Base-by-base conservation (phyloP, 2,797 vertebrate species). In the Chelon labrosus region DNA sequence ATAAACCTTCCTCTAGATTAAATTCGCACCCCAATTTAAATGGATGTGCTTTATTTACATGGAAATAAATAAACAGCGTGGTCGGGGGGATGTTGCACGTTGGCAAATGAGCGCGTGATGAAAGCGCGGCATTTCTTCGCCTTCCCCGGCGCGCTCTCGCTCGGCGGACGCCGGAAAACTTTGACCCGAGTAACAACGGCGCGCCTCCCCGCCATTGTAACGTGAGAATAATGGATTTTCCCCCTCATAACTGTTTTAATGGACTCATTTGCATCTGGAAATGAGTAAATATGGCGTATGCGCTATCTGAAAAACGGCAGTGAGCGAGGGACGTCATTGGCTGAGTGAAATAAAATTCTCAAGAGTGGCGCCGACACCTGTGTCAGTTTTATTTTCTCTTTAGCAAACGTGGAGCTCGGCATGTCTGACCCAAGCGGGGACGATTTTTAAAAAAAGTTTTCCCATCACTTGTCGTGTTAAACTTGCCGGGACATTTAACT, bases 241-340 rank as follows among this genome's bases (percentile, higher is more conserved):
- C 71, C 84, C 44, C 39, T 13, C 74, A 66, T 85, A 75, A 89
- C 89, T 90, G 79, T 91, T 90, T 91, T 91, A 92, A 90, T 91
- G 74, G 87, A 79, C 59, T 87, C 42, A 91, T 93, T 93, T 91
- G 81, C 90, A 92, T 90, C 55, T 52, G 65, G 90, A 90, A 93
- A 93, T 91, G 82, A 90, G 86, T 89, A 88, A 92, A 91, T 90
- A 82, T 77, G 73, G 53, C 73, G 65, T 63, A 65, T 73, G 49
- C 52, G 79, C 75, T 91, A 89, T 93, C 87, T 90, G 31, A 77
- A 83, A 92, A 86, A 91, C 71, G 73, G 78, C 79, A 70, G 67
- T 6, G 55, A 83, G 85, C 44, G 66, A 65, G 71, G 41, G 61
- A 63, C 69, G 83, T 85, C 65, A 85, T 85, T 73, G 76, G 79